Percentiles rank a stretch among this genome's conserved stretches.
Conservation (phyloP, 2,888 invertebrate genomes). For the Listrodromus nycthemerus region DNA sequence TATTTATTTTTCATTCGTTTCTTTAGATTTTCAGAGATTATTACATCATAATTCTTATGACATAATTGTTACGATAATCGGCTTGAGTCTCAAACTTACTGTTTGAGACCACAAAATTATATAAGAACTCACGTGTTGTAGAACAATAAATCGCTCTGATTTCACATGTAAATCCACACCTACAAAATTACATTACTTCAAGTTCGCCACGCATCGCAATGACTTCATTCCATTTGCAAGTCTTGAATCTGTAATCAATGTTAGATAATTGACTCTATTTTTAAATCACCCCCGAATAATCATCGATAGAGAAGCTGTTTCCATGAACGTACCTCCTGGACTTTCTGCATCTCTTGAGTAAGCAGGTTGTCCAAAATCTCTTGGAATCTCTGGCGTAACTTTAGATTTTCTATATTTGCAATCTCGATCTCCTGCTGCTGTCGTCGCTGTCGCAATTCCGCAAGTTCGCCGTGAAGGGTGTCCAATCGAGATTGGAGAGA, state of each 20-base stretch:
- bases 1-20: not conserved
- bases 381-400: constrained; percentile 92
- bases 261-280: constrained; percentile 20
- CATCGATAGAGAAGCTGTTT: not conserved
- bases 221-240: constrained; percentile 74
- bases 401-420: constrained; percentile 93
- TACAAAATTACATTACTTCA: not conserved
- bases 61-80: too few species aligned
- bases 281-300: not conserved
- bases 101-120: not conserved
- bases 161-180: not conserved
- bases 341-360: constrained; percentile 91
- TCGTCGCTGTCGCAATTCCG: constrained; percentile 90
- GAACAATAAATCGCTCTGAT: constrained; percentile 2
- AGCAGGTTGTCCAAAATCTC: constrained; percentile 92
- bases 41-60: not conserved
- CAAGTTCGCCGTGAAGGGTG: constrained; percentile 90
- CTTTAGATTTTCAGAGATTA: not conserved
- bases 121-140: not conserved
- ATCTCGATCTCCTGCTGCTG: constrained; percentile 93
- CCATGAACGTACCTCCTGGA: constrained; percentile 87
- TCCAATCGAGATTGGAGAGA: constrained; percentile 88
- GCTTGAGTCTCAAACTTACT: not conserved
- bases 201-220: not conserved
- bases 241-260: constrained; percentile 75